Conservation (phyloP, 2,888 invertebrate genomes). For the Chloroclysta siterata region DNA sequence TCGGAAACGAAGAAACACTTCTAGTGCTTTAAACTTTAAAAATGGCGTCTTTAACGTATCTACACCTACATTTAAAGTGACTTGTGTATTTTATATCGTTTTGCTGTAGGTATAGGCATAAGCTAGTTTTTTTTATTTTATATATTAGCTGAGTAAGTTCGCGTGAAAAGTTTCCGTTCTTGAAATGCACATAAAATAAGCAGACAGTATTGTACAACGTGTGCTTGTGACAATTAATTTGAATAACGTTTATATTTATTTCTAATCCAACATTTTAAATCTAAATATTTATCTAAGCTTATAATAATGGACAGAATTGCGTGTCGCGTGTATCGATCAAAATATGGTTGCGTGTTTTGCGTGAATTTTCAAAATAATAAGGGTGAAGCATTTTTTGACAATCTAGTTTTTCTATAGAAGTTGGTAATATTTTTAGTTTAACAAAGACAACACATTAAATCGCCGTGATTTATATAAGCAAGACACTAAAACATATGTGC, state of each 20-base stretch:
- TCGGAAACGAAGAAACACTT: background rate
- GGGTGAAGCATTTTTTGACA: background rate
- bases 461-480: slow-evolving; percentile 5
- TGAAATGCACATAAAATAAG: slow-evolving; percentile 46
- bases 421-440: background rate
- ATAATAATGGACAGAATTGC: slow-evolving; percentile 83
- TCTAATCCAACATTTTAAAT: slow-evolving; percentile 60
- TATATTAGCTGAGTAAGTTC: background rate
- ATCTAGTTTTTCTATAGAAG: background rate
- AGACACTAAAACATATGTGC: slow-evolving; percentile 3
- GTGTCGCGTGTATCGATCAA: slow-evolving; percentile 73
- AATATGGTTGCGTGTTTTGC: slow-evolving; percentile 53
- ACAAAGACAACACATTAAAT: slow-evolving; percentile 3
- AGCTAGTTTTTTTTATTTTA: background rate
- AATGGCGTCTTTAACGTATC: background rate
- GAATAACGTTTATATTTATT: slow-evolving; percentile 56
- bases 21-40: background rate
- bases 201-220: slow-evolving; percentile 75
- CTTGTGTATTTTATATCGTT: background rate
- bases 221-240: slow-evolving; percentile 65
- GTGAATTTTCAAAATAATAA: slow-evolving; percentile 27
- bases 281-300: slow-evolving; percentile 53
- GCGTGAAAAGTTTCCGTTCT: background rate
- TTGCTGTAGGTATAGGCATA: background rate
- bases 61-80: slow-evolving; percentile 1